Evolutionary conservation across 92 coral and sea anemone species (phyloP).

Genomic region (Parazoanthus darwini): DNA sequence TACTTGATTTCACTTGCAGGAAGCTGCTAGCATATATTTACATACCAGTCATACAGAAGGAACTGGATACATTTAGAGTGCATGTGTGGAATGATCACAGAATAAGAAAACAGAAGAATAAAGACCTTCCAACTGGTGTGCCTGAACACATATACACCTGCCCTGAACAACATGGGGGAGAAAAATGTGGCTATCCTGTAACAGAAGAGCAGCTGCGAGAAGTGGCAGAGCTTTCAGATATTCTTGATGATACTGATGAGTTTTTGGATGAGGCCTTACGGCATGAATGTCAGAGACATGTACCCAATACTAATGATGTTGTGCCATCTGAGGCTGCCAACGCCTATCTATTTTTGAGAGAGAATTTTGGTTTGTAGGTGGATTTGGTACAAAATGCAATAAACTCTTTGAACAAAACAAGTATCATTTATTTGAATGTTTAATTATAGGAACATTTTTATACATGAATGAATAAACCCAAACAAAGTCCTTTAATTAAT

Average conservation of each 20-base stretch:
- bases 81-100: slow-evolving; percentile 71
- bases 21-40: slow-evolving; percentile 58
- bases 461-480: not conserved
- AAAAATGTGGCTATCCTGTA: slow-evolving; percentile 62
- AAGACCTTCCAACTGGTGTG: slow-evolving; percentile 71
- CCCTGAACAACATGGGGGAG: slow-evolving; percentile 66
- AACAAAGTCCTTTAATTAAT: not conserved
- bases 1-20: slow-evolving; percentile 34
- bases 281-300: slow-evolving; percentile 58
- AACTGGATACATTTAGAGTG: slow-evolving; percentile 61
- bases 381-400: not conserved
- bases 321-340: slow-evolving; percentile 60
- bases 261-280: slow-evolving; percentile 50
- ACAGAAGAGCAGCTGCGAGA: slow-evolving; percentile 67
- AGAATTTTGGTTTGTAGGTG: not conserved
- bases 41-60: slow-evolving; percentile 70
- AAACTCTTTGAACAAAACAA: not conserved
- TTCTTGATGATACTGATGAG: slow-evolving; percentile 63
- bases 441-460: not conserved
- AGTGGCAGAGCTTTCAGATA: slow-evolving; percentile 67
- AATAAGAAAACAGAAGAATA: slow-evolving; percentile 51
- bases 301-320: slow-evolving; percentile 63
- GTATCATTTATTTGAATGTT: not conserved
- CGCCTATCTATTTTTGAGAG: slow-evolving; percentile 60
- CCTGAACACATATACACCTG: slow-evolving; percentile 69